A percentile compares a stretch with the other conserved stretches of the same genome.
Evolutionary conservation across 2,888 invertebrate species (phyloP).

Genomic region (Resseliella maxima): DNA sequence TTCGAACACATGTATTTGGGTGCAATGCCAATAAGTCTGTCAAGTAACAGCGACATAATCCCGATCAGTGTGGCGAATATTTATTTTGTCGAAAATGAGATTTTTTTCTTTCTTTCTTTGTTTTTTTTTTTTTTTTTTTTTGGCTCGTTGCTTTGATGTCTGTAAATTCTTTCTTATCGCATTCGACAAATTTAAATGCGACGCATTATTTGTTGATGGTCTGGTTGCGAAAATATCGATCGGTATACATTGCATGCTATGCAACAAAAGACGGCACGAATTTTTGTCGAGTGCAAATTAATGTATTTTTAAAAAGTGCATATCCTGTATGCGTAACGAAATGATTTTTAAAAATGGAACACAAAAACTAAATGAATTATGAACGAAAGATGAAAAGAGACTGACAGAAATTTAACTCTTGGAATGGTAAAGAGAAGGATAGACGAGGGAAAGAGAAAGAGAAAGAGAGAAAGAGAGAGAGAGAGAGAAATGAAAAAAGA

Average conservation of each 20-base stretch:
- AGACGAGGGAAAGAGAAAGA: background rate
- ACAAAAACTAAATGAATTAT: background rate
- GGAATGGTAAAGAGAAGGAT: too few species aligned
- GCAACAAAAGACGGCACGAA: background rate
- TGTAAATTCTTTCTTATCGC: background rate
- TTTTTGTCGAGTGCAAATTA: slow-evolving; percentile 27
- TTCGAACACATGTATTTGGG: slow-evolving; percentile 35
- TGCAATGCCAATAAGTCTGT: slow-evolving; percentile 43
- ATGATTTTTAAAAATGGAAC: background rate
- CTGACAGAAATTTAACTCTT: too few species aligned
- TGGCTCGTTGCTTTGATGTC: background rate
- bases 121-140: background rate
- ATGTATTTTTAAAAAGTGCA: slow-evolving; percentile 53
- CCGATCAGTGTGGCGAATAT: background rate
- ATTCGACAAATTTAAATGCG: too few species aligned
- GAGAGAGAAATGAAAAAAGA: background rate
- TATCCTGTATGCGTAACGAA: slow-evolving; percentile 40
- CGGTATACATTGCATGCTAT: background rate
- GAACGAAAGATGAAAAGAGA: too few species aligned
- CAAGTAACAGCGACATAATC: slow-evolving; percentile 15
- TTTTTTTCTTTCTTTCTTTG: background rate
- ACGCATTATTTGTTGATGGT: background rate
- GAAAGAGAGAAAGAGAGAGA: background rate
- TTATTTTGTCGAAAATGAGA: slow-evolving; percentile 12
- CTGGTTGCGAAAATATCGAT: background rate